Evolutionary conservation across 2,888 invertebrate genomes (phyloP).

Genomic region (Hecatera dysodea): DNA sequence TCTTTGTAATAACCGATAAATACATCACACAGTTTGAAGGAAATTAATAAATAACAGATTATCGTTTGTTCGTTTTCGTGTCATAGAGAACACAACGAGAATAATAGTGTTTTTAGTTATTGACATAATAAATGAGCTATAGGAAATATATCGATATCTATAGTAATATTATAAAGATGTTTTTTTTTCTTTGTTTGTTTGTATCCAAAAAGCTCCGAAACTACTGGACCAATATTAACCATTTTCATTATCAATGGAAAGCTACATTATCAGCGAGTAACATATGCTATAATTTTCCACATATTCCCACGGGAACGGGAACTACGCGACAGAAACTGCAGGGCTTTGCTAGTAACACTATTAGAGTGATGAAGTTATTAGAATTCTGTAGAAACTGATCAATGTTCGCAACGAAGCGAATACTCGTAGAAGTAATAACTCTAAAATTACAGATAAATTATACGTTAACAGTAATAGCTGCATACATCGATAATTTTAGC

Average conservation of each 20-base stretch:
- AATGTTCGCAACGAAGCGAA: conserved; percentile 33
- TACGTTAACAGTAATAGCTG: conserved; percentile 1
- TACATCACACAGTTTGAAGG: background rate
- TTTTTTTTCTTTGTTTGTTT: too few species aligned
- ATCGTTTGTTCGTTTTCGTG: background rate
- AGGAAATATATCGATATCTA: background rate
- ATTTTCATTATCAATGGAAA: too few species aligned
- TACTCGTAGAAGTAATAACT: conserved; percentile 33
- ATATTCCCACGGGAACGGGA: too few species aligned
- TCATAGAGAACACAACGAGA: background rate
- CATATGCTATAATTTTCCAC: too few species aligned
- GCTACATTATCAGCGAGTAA: too few species aligned
- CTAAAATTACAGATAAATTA: conserved; percentile 43
- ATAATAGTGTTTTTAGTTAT: background rate
- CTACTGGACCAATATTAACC: too few species aligned
- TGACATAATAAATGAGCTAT: background rate
- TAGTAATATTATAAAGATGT: too few species aligned
- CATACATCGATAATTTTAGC: conserved; percentile 47
- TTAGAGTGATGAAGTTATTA: background rate
- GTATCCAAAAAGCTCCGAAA: too few species aligned
- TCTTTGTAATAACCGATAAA: background rate
- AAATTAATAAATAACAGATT: background rate
- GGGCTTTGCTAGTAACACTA: too few species aligned
- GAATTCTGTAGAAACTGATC: conserved; percentile 34
- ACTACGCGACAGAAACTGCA: too few species aligned